Conservation (phyloP, 2,113 vertebrate genomes). For the Chloropsis cyanopogon region DNA sequence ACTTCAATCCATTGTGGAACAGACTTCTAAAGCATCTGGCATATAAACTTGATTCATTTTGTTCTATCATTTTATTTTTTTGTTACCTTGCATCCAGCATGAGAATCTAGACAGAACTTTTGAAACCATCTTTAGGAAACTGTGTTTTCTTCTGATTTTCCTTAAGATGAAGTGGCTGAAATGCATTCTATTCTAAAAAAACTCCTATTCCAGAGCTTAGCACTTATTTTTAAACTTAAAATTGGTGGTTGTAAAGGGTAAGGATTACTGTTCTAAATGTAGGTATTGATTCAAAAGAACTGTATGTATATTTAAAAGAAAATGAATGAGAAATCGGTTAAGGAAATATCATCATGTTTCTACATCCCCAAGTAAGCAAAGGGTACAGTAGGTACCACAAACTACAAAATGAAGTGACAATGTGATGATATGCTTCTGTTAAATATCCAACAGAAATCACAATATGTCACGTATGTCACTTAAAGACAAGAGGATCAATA, state of each 20-base stretch:
- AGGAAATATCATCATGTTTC: not conserved
- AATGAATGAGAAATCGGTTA: not conserved
- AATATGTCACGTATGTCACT: not conserved
- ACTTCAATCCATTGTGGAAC: not conserved
- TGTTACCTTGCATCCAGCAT: not conserved
- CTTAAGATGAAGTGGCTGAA: not conserved
- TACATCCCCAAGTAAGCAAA: not conserved
- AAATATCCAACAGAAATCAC: conserved; percentile 11
- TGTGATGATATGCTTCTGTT: not conserved
- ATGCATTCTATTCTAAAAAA: not conserved
- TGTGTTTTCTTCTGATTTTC: not conserved
- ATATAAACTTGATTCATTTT: not conserved
- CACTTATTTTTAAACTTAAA: not conserved
- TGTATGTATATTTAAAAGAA: not conserved
- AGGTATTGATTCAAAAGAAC: not conserved
- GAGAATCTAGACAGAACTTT: not conserved
- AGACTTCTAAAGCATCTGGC: not conserved
- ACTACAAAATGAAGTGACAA: not conserved
- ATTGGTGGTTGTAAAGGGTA: not conserved
- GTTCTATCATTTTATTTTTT: not conserved
- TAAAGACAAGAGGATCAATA: conserved; percentile 10
- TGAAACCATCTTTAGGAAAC: not conserved
- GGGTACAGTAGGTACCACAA: not conserved
- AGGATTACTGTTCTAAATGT: not conserved
- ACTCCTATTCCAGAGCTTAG: not conserved